phyloP scores from a whole-genome alignment of 2,797 vertebrate genomes.

The Microctenopoma lineatum region DNA sequence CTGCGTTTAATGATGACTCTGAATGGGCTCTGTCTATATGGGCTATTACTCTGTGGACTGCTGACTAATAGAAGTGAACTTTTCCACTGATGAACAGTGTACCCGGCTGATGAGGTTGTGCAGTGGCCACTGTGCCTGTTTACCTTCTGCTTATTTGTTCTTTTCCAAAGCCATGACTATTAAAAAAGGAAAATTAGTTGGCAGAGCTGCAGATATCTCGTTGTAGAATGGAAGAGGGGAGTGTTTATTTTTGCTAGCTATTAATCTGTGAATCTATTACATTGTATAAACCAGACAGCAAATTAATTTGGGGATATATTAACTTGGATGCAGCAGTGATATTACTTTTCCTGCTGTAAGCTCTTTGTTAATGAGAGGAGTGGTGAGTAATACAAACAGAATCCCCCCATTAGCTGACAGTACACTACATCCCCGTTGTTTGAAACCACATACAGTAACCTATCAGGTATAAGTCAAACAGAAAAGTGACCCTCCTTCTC shows the following conservation, averaged over 20 bases:
- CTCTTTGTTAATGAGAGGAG: slow-evolving; percentile 55
- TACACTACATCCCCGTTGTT: slow-evolving; percentile 12
- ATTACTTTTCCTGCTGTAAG: slow-evolving; percentile 54
- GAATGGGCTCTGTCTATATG: slow-evolving; percentile 67
- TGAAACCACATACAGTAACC: slow-evolving; percentile 10
- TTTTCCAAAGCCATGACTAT: slow-evolving; percentile 44
- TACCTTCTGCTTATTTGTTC: slow-evolving; percentile 49
- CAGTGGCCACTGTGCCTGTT: slow-evolving; percentile 14
- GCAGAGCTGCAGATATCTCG: slow-evolving; percentile 45
- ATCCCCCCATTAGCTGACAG: slow-evolving; percentile 13
- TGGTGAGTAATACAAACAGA: slow-evolving; percentile 23
- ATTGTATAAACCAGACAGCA: slow-evolving; percentile 38
- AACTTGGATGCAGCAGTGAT: slow-evolving; percentile 27
- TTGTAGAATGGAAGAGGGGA: slow-evolving; percentile 30
- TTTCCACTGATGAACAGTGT: slow-evolving; percentile 63
- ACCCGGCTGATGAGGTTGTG: slow-evolving; percentile 49
- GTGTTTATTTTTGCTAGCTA: slow-evolving; percentile 35
- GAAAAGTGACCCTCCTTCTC: slow-evolving; percentile 33
- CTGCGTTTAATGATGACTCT: slow-evolving; percentile 69
- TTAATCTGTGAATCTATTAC: slow-evolving; percentile 55
- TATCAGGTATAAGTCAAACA: slow-evolving; percentile 12
- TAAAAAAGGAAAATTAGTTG: slow-evolving; percentile 49
- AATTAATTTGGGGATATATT: slow-evolving; percentile 53
- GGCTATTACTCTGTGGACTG: slow-evolving; percentile 73
- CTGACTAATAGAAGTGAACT: slow-evolving; percentile 76